phyloP scores from a whole-genome alignment of 1,140 invertebrate species.

The Nautilus pompilius region DNA sequence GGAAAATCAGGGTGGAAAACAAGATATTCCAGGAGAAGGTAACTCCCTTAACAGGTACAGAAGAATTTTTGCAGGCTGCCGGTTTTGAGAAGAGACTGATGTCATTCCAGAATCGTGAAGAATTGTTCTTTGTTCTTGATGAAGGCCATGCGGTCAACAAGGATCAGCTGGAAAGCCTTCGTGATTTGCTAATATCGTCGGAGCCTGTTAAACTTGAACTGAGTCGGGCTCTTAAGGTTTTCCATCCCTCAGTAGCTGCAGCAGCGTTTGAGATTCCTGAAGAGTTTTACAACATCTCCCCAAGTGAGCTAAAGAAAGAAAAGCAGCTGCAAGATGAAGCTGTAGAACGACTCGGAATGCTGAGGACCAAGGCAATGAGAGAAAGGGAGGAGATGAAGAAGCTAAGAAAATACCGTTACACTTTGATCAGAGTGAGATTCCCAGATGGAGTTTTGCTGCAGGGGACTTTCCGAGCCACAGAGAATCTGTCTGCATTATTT shows the following conservation, averaged over 20 bases:
- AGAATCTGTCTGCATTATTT: slow-evolving; percentile 34
- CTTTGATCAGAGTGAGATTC: slow-evolving; percentile 79
- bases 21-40: slow-evolving; percentile 79
- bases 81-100: slow-evolving; percentile 65
- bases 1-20: slow-evolving; percentile 84
- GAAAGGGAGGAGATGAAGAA: slow-evolving; percentile 79
- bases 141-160: slow-evolving; percentile 33
- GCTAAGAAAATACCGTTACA: slow-evolving; percentile 78
- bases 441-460: slow-evolving; percentile 65
- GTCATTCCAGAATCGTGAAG: slow-evolving; percentile 43
- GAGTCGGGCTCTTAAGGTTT: slow-evolving; percentile 80
- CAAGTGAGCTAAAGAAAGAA: slow-evolving; percentile 82
- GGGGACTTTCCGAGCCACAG: slow-evolving; percentile 47
- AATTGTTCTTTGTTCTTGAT: slow-evolving; percentile 46
- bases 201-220: slow-evolving; percentile 79
- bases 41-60: slow-evolving; percentile 70
- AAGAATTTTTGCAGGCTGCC: slow-evolving; percentile 78
- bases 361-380: slow-evolving; percentile 88
- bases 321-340: slow-evolving; percentile 68
- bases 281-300: slow-evolving; percentile 76
- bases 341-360: slow-evolving; percentile 74
- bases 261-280: slow-evolving; percentile 67
- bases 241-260: slow-evolving; percentile 71
- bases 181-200: slow-evolving; percentile 73
- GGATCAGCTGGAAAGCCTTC: slow-evolving; percentile 62